These are phyloP conservation scores for Lacanobia wlatinum DNA, from an alignment of 2,888 invertebrate genomes.

Conservation along the genomic window DNA sequence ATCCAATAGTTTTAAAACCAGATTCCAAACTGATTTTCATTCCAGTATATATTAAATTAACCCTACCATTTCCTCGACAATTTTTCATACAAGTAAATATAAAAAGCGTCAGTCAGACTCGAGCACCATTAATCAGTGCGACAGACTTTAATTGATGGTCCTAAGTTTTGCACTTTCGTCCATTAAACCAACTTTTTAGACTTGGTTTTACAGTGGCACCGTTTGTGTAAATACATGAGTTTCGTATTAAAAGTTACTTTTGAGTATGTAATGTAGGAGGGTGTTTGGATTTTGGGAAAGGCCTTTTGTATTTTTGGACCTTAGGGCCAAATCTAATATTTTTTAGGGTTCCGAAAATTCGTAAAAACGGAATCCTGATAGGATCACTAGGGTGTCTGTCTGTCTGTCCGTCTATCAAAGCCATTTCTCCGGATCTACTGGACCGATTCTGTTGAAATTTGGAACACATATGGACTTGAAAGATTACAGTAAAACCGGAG, in stretches of 20 bases:
- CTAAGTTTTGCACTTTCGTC: constrained; percentile 52
- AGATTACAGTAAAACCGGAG: too few relatives aligned
- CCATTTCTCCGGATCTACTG: too few relatives aligned
- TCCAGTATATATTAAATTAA: background rate
- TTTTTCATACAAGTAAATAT: constrained; percentile 38
- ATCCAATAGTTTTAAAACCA: background rate
- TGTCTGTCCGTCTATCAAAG: too few relatives aligned
- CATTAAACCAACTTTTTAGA: constrained; percentile 48
- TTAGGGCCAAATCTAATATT: background rate
- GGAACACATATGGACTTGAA: too few relatives aligned
- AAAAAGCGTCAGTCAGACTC: constrained; percentile 52
- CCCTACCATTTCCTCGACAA: constrained; percentile 6
- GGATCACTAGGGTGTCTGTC: too few relatives aligned
- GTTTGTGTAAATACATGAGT: constrained; percentile 46
- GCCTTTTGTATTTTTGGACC: background rate
- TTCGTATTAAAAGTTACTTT: constrained; percentile 43
- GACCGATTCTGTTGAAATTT: too few relatives aligned
- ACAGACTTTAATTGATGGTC: constrained; percentile 55
- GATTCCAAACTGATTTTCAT: background rate
- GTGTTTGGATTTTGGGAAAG: constrained; percentile 2
- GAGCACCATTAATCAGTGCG: constrained; percentile 49
- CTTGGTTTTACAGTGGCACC: constrained; percentile 29
- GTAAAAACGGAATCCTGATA: too few relatives aligned
- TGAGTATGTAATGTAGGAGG: background rate
- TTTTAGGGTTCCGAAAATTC: too few relatives aligned